Base-by-base conservation (phyloP, 2,888 invertebrate species). In the Endotricha flammealis region DNA sequence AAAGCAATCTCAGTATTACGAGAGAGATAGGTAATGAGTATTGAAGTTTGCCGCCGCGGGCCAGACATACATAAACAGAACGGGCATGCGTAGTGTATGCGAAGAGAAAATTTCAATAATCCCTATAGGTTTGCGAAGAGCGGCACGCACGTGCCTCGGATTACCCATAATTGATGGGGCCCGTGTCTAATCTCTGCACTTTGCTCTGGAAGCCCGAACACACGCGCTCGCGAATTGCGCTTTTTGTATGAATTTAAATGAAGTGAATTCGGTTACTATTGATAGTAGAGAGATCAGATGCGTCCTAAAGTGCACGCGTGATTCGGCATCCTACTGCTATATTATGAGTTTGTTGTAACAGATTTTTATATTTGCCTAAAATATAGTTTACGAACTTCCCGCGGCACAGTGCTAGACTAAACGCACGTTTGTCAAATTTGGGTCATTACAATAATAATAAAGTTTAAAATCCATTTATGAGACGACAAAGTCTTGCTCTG, bases 111-210 rank as follows among this genome's bases (percentile, higher is more conserved):
- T 77, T 77, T 75, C 68, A 78, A 78, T 80, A 80, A 80, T 82
- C 77, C 75, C 67, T 54, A 65, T 76, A 73, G 76, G 75, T 79
- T 79, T 66, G 67, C 64, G 65, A 63, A 57, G 65, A 64, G 64
- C 70, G 53, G 61, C 45, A 64, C 77, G 78, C 83, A 82, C 85
- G 82, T 76, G 81, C 56, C 61, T 53, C 62, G 85, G 83, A 77
- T 85, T 83, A 83, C 64, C 49, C 55, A 72, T 82, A 83, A 83
- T 83, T 82, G 81, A 83, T 83, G 83, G 77, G 67, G 63, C 60
- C 70, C 57, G 61, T 64, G 70, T 71, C 79, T 85, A 83, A 85
- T 82, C 83, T 81, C 72, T 75, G 76, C 81, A 77, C 79, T 81
- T 74, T 75, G 72, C 69, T 71, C 58, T 50, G 43, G 46, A 53